phyloP scores from a whole-genome alignment of 2,888 invertebrate genomes.

The Chironomus tentans region DNA sequence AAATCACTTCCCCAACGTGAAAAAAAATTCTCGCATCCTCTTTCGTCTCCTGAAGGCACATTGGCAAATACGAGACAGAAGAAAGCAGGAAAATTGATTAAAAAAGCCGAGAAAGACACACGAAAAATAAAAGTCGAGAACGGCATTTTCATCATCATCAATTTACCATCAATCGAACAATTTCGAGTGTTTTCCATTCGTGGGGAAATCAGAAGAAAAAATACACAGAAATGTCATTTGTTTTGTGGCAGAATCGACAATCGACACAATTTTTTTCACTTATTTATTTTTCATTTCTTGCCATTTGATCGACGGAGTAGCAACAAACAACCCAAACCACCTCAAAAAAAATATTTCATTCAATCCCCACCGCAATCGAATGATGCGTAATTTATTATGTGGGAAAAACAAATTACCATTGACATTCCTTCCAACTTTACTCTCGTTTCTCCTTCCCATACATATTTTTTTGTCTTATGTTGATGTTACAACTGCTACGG shows the following conservation, averaged over 20 bases:
- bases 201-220: neutral
- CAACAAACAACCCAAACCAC: too few relatives aligned
- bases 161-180: slow-evolving; percentile 1
- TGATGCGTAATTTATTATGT: slow-evolving; percentile 20
- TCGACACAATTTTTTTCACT: neutral
- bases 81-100: neutral
- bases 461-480: too few relatives aligned
- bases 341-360: neutral
- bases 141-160: slow-evolving; percentile 5
- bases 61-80: neutral
- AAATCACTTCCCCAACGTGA: too few relatives aligned
- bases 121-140: neutral
- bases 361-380: neutral
- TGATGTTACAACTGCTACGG: too few relatives aligned
- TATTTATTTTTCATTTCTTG: neutral
- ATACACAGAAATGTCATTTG: neutral
- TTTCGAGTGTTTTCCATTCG: neutral
- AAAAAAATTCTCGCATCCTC: neutral
- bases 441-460: too few relatives aligned
- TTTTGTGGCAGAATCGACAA: neutral
- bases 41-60: neutral
- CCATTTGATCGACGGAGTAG: neutral
- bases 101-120: neutral
- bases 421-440: neutral
- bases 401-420: slow-evolving; percentile 18